Evolutionary conservation across 2,888 invertebrate species (phyloP).

Genomic region (Ischnura elegans): DNA sequence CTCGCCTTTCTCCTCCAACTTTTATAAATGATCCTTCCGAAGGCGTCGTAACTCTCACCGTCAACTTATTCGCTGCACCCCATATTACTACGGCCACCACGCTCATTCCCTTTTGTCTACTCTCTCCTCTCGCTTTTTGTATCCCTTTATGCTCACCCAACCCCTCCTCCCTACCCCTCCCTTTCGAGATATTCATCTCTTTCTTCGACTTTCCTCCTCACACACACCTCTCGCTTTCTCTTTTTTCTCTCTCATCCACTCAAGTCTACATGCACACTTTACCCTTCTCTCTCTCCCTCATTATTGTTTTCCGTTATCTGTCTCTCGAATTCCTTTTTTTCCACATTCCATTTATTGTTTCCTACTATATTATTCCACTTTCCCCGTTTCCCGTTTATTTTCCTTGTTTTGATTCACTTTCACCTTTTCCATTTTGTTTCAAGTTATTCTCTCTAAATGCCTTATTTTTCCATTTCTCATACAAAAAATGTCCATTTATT

Average conservation of each 20-base stretch:
- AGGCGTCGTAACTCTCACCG: conserved; percentile 43
- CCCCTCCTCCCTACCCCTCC: background rate
- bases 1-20: conserved; percentile 56
- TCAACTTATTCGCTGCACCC: conserved; percentile 31
- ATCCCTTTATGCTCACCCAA: background rate
- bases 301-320: background rate
- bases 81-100: conserved; percentile 16
- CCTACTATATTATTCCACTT: background rate
- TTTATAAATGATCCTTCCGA: conserved; percentile 61
- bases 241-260: background rate
- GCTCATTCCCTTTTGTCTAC: background rate
- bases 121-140: background rate
- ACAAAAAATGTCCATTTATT: background rate
- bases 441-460: background rate
- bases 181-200: background rate
- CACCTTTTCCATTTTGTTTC: background rate
- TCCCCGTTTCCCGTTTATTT: too few species aligned
- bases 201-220: background rate
- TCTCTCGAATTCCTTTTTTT: background rate
- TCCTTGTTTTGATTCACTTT: background rate
- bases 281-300: background rate
- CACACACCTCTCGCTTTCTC: too few species aligned
- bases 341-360: background rate
- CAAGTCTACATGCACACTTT: background rate
- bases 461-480: background rate